phyloP scores from a whole-genome alignment of 2,113 vertebrate genomes.

The Haplochromis vanheusdeni region DNA sequence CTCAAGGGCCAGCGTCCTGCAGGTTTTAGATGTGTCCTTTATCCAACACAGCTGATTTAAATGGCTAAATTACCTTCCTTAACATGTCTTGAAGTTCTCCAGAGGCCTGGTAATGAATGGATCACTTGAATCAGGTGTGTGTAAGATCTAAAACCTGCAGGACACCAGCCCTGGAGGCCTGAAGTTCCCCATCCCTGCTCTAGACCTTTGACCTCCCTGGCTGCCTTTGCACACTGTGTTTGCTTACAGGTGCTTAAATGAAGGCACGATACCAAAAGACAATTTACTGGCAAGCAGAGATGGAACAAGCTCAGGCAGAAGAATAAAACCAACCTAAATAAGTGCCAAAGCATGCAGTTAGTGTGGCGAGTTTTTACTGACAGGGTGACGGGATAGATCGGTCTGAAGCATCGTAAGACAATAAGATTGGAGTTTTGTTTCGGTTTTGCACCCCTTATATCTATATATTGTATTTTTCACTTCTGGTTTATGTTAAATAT shows the following conservation, averaged over 20 bases:
- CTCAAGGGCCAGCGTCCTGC: neutral
- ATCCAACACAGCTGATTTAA: neutral
- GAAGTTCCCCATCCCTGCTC: neutral
- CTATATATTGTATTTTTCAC: neutral
- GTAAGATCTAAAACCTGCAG: neutral
- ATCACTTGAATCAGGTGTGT: neutral
- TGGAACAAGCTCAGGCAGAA: neutral
- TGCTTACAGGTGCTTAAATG: neutral
- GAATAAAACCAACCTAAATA: neutral
- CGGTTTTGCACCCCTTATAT: neutral
- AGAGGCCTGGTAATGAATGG: neutral
- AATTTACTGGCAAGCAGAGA: neutral
- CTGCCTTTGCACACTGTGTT: neutral
- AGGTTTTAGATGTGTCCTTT: neutral
- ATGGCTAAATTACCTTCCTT: neutral
- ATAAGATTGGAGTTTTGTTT: neutral
- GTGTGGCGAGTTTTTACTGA: neutral
- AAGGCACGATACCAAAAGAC: neutral
- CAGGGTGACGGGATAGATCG: accelerated
- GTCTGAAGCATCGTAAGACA: neutral
- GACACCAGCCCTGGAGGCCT: neutral
- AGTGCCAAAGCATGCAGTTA: neutral
- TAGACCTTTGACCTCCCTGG: neutral
- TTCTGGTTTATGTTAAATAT: neutral
- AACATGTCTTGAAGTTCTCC: neutral